Evolutionary conservation across 2,113 vertebrate species (phyloP).

Genomic region (Balaeniceps rex): DNA sequence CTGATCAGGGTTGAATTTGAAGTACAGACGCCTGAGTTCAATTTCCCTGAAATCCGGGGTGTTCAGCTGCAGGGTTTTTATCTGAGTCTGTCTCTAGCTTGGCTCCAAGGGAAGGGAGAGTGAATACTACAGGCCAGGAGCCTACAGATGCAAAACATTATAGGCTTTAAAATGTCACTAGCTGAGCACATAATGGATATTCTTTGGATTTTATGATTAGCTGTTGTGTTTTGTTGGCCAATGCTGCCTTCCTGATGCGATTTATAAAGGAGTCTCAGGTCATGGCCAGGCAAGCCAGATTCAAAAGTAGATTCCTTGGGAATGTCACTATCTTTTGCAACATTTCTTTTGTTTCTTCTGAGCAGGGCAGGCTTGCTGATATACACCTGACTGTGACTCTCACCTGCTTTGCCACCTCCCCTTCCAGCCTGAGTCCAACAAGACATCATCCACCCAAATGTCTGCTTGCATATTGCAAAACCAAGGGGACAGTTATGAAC

Average conservation of each 20-base stretch:
- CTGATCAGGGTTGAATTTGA: not conserved
- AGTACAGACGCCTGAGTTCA: not conserved
- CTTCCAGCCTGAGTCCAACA: not conserved
- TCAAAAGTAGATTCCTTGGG: slow-evolving; percentile 2
- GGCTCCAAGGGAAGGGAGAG: not conserved
- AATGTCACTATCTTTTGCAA: not conserved
- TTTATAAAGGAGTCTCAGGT: slow-evolving; percentile 35
- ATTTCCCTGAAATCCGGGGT: not conserved
- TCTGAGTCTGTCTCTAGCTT: slow-evolving; percentile 10
- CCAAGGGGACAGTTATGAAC: not conserved
- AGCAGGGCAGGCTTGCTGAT: not conserved
- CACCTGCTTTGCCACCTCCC: not conserved
- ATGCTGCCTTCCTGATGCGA: slow-evolving; percentile 14
- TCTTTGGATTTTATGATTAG: slow-evolving; percentile 37
- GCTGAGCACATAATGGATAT: slow-evolving; percentile 51
- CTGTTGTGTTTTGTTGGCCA: slow-evolving; percentile 34
- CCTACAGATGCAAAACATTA: slow-evolving; percentile 60
- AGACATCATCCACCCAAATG: not conserved
- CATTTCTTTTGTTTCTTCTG: not conserved
- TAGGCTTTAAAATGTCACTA: slow-evolving; percentile 56
- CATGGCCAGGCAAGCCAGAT: not conserved
- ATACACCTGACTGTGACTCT: not conserved
- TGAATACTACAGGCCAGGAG: not conserved
- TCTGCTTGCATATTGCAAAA: not conserved
- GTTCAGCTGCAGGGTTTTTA: not conserved